Conservation (phyloP, 2,888 invertebrate genomes). For the Petrolisthes cinctipes region DNA sequence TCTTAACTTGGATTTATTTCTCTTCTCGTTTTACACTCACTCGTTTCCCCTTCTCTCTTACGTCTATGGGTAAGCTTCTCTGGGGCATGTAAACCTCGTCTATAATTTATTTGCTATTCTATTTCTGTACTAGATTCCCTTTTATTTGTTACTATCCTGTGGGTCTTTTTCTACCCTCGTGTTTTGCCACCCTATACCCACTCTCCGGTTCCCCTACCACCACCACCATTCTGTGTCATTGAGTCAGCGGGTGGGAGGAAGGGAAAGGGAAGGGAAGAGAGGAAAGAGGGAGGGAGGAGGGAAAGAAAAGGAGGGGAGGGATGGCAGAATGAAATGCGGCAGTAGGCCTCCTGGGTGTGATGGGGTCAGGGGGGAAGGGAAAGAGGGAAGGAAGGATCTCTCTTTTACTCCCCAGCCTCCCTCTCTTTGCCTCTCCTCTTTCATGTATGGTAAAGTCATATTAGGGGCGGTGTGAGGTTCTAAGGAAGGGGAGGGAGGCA, state of each 20-base stretch:
- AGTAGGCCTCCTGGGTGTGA: too few relatives aligned
- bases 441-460: constrained; percentile 46
- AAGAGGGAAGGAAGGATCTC: background rate
- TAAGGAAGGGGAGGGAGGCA: background rate
- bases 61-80: too few relatives aligned
- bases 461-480: constrained; percentile 40
- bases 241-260: background rate
- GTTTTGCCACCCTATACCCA: background rate
- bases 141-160: too few relatives aligned
- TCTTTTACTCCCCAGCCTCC: background rate
- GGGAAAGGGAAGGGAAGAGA: background rate
- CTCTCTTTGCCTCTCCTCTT: constrained; percentile 30
- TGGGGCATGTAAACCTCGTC: too few relatives aligned
- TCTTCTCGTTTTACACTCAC: too few relatives aligned
- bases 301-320: background rate
- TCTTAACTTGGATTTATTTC: too few relatives aligned
- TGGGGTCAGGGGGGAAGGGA: background rate
- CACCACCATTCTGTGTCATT: background rate
- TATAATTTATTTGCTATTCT: too few relatives aligned
- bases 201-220: background rate
- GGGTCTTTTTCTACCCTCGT: background rate
- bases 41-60: too few relatives aligned
- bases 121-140: too few relatives aligned
- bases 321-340: background rate
- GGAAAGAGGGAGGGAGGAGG: background rate